Percentiles rank a stretch among this genome's conserved stretches.
These are phyloP conservation scores for Delichon dasypus DNA, from an alignment of 2,797 vertebrate genomes.

Conservation along the genomic window DNA sequence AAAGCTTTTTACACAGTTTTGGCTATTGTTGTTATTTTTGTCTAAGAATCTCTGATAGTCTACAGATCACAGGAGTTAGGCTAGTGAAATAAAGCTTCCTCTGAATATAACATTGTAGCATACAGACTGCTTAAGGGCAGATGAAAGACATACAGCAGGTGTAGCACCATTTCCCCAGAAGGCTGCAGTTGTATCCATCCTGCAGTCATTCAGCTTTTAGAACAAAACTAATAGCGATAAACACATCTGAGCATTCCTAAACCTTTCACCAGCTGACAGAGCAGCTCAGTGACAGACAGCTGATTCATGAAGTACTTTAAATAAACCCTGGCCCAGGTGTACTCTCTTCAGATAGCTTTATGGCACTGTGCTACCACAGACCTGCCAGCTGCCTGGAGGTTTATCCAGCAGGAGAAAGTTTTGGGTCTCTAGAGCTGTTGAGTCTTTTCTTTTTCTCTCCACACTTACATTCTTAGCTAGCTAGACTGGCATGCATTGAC, in stretches of 20 bases:
- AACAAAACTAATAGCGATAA: slow-evolving; percentile 1
- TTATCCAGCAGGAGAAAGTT: not conserved
- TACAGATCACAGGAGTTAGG: not conserved
- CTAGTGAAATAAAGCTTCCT: slow-evolving; percentile 14
- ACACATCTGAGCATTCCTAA: not conserved
- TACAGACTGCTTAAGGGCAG: not conserved
- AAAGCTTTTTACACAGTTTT: slow-evolving; percentile 38
- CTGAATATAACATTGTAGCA: not conserved
- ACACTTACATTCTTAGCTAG: fast-evolving
- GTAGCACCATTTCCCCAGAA: not conserved
- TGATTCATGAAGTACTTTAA: not conserved
- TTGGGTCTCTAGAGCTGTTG: not conserved
- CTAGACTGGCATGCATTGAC: not conserved
- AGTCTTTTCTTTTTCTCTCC: not conserved
- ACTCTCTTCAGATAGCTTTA: not conserved
- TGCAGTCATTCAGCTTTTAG: not conserved
- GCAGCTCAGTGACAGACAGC: not conserved
- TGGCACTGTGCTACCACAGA: not conserved
- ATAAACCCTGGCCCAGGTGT: not conserved
- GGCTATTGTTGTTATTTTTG: slow-evolving; percentile 21
- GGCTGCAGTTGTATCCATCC: not conserved
- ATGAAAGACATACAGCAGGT: not conserved
- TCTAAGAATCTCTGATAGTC: not conserved
- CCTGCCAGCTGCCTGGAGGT: not conserved
- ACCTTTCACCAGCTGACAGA: not conserved